Evolutionary conservation across 1,140 invertebrate species (phyloP), one percentile per base, ranked within the genome.

Genomic region (Octopus sinensis): DNA sequence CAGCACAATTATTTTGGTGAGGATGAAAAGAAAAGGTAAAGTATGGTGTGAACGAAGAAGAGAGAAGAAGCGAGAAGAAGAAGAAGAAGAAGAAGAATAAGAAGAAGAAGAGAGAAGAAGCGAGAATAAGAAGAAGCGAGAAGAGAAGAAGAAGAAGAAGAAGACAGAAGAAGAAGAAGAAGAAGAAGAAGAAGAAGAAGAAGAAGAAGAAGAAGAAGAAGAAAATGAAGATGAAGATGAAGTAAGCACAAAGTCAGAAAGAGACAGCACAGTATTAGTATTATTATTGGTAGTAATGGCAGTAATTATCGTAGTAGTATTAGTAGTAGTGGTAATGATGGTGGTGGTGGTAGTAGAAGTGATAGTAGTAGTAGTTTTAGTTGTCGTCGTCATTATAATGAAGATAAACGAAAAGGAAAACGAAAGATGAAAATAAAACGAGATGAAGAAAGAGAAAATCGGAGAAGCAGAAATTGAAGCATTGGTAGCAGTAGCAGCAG

Each of bases 121-220:
- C 62, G 51, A 79, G n/a, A 76, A 4, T 68, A 17, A 73, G 12
- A 3, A 9, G 56, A 71, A 53, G 68, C 17, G 52, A 53, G 23
- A 78, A 54, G 51, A 56, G n/a, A 81, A 76, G 62, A 17, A 78
- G 80, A 78, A 76, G 78, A 23, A 78, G 80, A 81, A 53, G 10
- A 76, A 81, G 76, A 30, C 10, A 81, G 80, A 53, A 23, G 56
- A 53, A 78, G 52, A 71, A 56, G 68, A 5, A 68, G 56, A 62
- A 13, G 13, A 62, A 62, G 13, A 13, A 62, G 13, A 62, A 13
- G 13, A 62, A 62, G 56, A 62, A 62, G 56, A 62, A 62, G 56
- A 13, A 62, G 13, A 13, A 13, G 13, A 62, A 62, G 56, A 23
- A 75, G 5, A 77, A 53, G n/a, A n/a, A 77, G n/a, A 77, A 13